Evolutionary conservation across 2,113 vertebrate genomes (phyloP).

Genomic region (Chionomys nivalis): DNA sequence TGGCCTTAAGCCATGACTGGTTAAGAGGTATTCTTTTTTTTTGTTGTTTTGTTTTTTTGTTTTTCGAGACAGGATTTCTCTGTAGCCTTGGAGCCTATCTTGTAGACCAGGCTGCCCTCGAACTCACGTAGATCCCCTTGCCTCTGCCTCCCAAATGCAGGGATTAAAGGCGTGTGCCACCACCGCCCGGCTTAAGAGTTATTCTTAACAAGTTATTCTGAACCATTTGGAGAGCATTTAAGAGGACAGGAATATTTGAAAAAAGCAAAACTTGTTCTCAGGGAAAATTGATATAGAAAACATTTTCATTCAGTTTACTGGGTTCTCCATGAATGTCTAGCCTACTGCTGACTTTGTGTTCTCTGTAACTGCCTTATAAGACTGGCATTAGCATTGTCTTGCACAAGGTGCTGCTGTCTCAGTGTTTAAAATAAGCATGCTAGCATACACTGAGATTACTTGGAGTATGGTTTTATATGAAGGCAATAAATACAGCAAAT

Average conservation of each 20-base stretch:
- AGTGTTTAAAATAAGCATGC: not conserved
- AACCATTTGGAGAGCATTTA: not conserved
- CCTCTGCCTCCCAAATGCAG: not conserved
- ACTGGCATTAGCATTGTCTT: not conserved
- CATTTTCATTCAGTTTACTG: not conserved
- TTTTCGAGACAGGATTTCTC: not conserved
- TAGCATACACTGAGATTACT: not conserved
- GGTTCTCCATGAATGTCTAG: not conserved
- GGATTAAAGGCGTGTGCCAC: not conserved
- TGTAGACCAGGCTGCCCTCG: too few species aligned
- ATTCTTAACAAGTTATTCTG: not conserved
- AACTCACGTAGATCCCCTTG: not conserved
- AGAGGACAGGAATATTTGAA: not conserved
- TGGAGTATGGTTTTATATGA: conserved; percentile 13
- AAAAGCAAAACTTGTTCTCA: not conserved
- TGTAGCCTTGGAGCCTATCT: too few species aligned
- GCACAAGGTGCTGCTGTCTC: not conserved
- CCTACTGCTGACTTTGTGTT: not conserved
- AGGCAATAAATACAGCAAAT: not conserved
- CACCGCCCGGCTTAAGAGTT: not conserved
- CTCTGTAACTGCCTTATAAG: not conserved
- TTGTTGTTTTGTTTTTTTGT: not conserved
- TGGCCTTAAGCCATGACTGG: too few species aligned
- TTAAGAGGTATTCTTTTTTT: not conserved
- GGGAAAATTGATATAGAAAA: not conserved